Percentiles rank a stretch among this genome's conserved stretches.
phyloP scores from a whole-genome alignment of 2,797 vertebrate genomes.

The Gadopsis marmoratus region DNA sequence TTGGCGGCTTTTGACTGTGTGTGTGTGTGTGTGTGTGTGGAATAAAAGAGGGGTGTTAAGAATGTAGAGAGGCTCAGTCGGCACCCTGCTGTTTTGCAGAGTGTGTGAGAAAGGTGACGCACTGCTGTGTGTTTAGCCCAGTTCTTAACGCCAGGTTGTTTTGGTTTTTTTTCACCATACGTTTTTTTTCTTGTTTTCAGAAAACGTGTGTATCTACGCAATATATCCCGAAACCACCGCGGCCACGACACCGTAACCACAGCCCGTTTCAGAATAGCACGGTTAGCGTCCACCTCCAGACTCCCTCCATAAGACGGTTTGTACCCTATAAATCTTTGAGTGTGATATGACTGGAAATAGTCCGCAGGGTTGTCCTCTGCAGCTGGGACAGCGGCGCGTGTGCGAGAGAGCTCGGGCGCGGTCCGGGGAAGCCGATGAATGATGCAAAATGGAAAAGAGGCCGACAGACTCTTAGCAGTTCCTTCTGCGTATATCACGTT shows the following conservation, averaged over 20 bases:
- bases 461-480: conserved; percentile 50
- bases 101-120: conserved; percentile 30
- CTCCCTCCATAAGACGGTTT: conserved; percentile 43
- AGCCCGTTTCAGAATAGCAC: conserved; percentile 5
- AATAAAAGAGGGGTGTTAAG: conserved; percentile 4
- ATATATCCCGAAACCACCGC: not conserved
- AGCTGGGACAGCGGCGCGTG: not conserved
- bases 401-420: not conserved
- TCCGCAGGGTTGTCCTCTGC: conserved; percentile 39
- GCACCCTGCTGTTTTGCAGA: conserved; percentile 17
- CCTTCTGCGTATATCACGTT: conserved; percentile 48
- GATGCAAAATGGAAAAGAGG: conserved; percentile 69
- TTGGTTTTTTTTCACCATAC: not conserved
- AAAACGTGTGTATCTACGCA: not conserved
- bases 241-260: not conserved
- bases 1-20: not conserved
- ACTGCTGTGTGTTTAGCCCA: conserved; percentile 7
- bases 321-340: conserved; percentile 70
- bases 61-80: conserved; percentile 9
- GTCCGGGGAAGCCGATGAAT: conserved; percentile 57
- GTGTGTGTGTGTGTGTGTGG: not conserved
- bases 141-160: not conserved
- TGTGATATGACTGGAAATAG: conserved; percentile 62
- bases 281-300: conserved; percentile 23
- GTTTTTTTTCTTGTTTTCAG: not conserved